Conservation (phyloP, 2,113 vertebrate species). For the Neolamprologus ventralis region DNA sequence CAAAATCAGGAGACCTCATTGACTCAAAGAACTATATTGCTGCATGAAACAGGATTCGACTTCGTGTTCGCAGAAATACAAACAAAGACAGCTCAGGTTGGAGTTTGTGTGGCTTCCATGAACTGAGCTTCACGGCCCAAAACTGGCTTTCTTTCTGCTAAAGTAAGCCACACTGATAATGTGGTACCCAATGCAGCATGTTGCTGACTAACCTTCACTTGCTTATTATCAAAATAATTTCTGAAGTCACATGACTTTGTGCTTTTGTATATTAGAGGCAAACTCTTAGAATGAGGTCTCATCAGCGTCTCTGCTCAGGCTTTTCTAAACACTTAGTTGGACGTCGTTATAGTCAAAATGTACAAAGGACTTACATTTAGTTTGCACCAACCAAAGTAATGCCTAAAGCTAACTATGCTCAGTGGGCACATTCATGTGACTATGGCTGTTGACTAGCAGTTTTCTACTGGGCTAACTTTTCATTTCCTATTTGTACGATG, state of each 20-base stretch:
- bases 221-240: neutral
- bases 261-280: neutral
- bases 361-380: neutral
- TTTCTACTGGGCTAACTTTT: neutral
- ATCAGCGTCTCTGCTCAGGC: neutral
- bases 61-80: neutral
- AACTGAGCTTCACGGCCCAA: neutral
- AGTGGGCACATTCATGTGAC: fast-evolving
- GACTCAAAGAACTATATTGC: neutral
- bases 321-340: neutral
- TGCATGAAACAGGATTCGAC: fast-evolving
- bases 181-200: neutral
- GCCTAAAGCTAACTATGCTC: neutral
- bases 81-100: neutral
- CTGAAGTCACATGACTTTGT: neutral
- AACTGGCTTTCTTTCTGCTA: neutral
- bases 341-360: neutral
- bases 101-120: neutral
- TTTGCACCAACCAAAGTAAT: neutral
- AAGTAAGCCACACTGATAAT: neutral
- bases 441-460: neutral
- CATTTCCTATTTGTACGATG: fast-evolving
- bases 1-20: neutral
- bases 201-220: fast-evolving
- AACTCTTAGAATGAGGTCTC: neutral